These are phyloP conservation scores for Acrocephalus kingi DNA, from an alignment of 2,113 vertebrate genomes.

Conservation along the genomic window DNA sequence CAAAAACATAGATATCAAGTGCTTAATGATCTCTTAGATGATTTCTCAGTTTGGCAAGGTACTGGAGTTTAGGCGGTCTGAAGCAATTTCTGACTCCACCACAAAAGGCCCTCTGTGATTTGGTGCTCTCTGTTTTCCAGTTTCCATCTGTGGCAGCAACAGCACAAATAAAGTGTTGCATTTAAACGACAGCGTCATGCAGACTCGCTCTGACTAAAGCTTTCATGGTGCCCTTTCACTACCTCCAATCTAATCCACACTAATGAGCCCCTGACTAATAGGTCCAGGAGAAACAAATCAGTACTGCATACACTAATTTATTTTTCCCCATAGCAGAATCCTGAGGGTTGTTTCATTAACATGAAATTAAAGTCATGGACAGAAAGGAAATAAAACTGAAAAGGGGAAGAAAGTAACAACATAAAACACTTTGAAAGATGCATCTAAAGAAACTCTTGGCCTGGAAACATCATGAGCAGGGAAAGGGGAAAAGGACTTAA, in stretches of 20 bases:
- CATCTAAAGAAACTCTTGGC: background rate
- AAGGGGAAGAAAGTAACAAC: background rate
- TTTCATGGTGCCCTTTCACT: background rate
- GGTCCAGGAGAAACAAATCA: background rate
- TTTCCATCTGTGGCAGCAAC: background rate
- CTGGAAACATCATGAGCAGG: background rate
- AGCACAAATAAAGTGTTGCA: background rate
- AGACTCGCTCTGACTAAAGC: slow-evolving; percentile 1
- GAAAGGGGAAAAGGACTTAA: background rate
- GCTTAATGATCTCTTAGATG: background rate
- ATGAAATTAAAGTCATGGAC: background rate
- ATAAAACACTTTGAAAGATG: background rate
- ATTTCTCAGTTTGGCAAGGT: background rate
- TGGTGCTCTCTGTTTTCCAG: background rate
- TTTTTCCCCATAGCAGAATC: background rate
- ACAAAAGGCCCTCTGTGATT: background rate
- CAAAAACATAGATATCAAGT: background rate
- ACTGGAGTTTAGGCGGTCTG: background rate
- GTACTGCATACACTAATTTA: background rate
- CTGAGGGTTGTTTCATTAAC: background rate
- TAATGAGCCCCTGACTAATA: background rate
- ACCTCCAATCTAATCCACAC: background rate
- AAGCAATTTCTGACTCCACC: background rate
- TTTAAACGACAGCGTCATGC: background rate
- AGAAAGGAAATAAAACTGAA: slow-evolving; percentile 18